Percentiles rank a stretch among this genome's conserved stretches.
Conservation (phyloP, 2,113 vertebrate species). For the Oreocharis arfaki region DNA sequence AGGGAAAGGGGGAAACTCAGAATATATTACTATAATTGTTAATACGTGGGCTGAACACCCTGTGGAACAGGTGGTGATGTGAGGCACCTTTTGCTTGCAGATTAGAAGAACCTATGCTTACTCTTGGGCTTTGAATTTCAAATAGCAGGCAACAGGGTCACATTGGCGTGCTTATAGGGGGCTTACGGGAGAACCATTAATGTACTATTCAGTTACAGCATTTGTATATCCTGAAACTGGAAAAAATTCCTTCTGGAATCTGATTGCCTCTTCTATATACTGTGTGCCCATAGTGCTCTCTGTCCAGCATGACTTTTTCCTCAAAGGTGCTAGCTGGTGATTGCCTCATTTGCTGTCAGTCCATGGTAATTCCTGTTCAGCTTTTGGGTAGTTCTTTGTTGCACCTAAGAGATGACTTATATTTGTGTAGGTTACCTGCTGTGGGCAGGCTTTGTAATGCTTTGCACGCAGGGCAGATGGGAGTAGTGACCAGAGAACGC, state of each 20-base stretch:
- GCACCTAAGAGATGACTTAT: background rate
- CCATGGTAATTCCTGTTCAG: background rate
- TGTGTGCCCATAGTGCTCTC: background rate
- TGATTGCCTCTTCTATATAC: background rate
- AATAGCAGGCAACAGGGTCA: accelerated
- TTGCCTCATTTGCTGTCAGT: background rate
- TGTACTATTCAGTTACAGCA: background rate
- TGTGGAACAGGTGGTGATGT: background rate
- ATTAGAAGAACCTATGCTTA: background rate
- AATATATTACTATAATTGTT: background rate
- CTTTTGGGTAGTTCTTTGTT: background rate
- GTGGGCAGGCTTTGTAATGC: background rate
- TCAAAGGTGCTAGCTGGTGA: background rate
- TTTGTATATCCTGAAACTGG: background rate
- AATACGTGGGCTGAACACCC: background rate
- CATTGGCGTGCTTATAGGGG: background rate
- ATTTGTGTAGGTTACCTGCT: background rate
- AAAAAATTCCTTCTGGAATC: background rate
- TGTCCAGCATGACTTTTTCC: background rate
- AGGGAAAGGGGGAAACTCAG: background rate
- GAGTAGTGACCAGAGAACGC: background rate
- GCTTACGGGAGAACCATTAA: background rate
- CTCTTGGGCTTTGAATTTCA: background rate
- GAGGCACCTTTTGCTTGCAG: background rate
- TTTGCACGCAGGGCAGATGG: background rate